Conservation (phyloP, 2,888 invertebrate genomes). For the Gari tellinella region DNA sequence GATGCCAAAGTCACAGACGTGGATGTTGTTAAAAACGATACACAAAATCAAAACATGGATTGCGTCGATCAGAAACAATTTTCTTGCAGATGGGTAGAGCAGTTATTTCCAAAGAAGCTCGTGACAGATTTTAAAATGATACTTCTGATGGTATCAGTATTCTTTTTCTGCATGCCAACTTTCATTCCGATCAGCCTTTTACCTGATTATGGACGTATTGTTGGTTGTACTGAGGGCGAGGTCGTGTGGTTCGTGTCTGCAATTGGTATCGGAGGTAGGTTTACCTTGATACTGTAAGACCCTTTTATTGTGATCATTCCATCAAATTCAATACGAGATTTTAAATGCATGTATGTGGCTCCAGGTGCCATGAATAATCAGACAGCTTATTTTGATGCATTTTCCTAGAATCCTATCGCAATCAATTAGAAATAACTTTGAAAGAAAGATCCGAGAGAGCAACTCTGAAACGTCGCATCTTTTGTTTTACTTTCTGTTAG, state of each 20-base stretch:
- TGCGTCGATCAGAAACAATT: not conserved
- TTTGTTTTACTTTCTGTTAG: no score
- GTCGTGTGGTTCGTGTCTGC: constrained; percentile 35
- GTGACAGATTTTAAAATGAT: constrained; percentile 33
- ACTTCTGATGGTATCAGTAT: constrained; percentile 18
- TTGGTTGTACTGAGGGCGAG: constrained; percentile 15
- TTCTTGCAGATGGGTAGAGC: constrained; percentile 14
- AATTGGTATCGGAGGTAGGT: constrained; percentile 44
- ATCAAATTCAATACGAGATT: not conserved
- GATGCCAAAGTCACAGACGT: not conserved
- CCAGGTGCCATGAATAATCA: no score
- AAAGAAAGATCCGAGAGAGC: no score
- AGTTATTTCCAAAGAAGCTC: constrained; percentile 33
- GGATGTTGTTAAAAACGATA: constrained; percentile 10
- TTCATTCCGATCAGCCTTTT: constrained; percentile 46
- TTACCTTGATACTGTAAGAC: not conserved
- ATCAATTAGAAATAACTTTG: no score
- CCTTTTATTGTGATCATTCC: not conserved
- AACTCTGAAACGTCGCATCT: no score
- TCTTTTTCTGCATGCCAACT: constrained; percentile 18
- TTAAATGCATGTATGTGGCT: no score
- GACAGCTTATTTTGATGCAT: no score
- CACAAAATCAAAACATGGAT: not conserved
- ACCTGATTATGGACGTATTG: constrained; percentile 28
- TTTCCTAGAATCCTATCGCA: no score